Evolutionary conservation across 2,113 vertebrate species (phyloP).

Genomic region (Halcyon malimbica): DNA sequence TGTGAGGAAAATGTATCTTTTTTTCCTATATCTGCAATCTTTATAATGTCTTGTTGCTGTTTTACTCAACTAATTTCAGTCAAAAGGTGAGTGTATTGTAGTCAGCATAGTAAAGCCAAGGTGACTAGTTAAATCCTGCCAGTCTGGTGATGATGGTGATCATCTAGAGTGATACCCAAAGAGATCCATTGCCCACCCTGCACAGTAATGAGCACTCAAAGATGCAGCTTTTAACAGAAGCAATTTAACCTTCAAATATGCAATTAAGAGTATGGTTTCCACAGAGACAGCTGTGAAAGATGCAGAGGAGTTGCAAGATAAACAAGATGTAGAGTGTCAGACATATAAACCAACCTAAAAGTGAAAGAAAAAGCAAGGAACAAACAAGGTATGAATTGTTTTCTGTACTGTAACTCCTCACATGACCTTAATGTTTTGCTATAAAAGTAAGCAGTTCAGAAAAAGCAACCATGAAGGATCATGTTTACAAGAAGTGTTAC

Average conservation of each 20-base stretch:
- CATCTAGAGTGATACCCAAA: not conserved
- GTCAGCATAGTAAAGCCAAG: not conserved
- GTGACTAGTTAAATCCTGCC: not conserved
- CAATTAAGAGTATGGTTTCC: conserved; percentile 34
- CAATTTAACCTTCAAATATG: conserved; percentile 35
- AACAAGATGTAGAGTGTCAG: not conserved
- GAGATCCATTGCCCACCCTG: not conserved
- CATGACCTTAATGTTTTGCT: conserved; percentile 14
- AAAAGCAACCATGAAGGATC: not conserved
- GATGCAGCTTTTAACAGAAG: conserved; percentile 9
- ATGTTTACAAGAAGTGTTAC: not conserved
- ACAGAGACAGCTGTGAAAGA: conserved; percentile 30
- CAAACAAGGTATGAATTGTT: conserved; percentile 24
- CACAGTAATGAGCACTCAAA: not conserved
- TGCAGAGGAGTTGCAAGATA: conserved; percentile 23
- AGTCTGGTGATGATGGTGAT: not conserved
- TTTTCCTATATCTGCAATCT: not conserved
- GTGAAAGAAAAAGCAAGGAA: not conserved
- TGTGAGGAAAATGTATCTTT: not conserved
- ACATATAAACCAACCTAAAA: not conserved
- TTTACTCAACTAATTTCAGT: not conserved
- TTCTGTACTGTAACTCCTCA: not conserved
- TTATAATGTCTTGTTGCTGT: not conserved
- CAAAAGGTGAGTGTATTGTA: not conserved
- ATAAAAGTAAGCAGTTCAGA: not conserved